phyloP scores from a whole-genome alignment of 2,888 invertebrate genomes.

The Plebejus anna region DNA sequence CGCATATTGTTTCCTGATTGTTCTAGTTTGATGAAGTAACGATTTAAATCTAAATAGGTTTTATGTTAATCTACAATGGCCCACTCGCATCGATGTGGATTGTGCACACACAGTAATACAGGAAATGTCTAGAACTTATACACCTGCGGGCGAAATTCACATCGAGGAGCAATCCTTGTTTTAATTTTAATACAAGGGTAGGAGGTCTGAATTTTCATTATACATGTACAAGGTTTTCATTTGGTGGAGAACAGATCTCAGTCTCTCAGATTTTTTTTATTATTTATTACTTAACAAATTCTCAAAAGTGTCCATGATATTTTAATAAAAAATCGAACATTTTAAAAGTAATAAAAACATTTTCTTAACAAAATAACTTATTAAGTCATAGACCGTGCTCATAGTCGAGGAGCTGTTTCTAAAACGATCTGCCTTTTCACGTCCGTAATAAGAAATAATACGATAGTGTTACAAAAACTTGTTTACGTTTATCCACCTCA shows the following conservation, averaged over 20 bases:
- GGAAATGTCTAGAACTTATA: conserved; percentile 70
- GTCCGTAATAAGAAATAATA: conserved; percentile 18
- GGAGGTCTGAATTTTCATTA: conserved; percentile 61
- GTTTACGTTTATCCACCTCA: conserved; percentile 10
- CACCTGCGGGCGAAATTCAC: conserved; percentile 67
- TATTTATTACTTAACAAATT: background rate
- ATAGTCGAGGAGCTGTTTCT: background rate
- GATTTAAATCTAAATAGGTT: conserved; percentile 62
- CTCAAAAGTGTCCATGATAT: conserved; percentile 28
- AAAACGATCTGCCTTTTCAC: conserved; percentile 13
- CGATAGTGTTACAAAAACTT: conserved; percentile 18
- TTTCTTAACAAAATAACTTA: background rate
- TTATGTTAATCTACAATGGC: conserved; percentile 68
- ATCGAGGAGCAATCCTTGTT: conserved; percentile 68
- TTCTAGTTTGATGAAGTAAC: conserved; percentile 44
- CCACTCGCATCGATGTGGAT: conserved; percentile 43
- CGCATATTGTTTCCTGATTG: conserved; percentile 54
- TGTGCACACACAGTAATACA: conserved; percentile 64
- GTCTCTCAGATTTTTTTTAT: background rate
- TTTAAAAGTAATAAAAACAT: background rate
- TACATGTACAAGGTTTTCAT: conserved; percentile 65
- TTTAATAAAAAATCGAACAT: background rate
- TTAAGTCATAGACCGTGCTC: background rate
- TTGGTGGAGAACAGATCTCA: background rate
- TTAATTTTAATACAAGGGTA: conserved; percentile 68